Conservation (phyloP, 2,797 vertebrate species). For the Smutsia temminckii region DNA sequence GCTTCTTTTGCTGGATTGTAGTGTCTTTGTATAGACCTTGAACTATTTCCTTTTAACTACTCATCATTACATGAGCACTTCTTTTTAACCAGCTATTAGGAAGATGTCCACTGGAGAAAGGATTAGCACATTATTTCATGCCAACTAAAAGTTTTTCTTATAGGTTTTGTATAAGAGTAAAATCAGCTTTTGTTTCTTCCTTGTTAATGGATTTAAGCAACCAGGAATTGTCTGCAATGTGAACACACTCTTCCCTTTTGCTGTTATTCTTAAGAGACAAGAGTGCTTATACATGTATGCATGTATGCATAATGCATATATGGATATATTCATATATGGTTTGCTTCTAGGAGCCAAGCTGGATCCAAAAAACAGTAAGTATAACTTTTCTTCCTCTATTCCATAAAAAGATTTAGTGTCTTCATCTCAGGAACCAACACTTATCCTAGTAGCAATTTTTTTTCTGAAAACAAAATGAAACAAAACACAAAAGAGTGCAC, state of each 20-base stretch:
- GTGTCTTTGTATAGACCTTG: not conserved
- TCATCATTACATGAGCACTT: not conserved
- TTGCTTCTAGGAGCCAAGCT: not conserved
- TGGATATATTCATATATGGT: not conserved
- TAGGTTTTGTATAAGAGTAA: not conserved
- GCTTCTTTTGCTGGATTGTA: not conserved
- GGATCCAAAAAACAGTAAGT: not conserved
- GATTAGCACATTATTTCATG: not conserved
- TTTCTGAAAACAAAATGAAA: not conserved
- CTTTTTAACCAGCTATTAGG: not conserved
- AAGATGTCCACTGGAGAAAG: not conserved
- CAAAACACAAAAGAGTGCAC: not conserved
- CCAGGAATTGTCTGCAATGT: not conserved
- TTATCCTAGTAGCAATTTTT: not conserved
- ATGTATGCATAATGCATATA: not conserved
- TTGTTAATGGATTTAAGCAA: not conserved
- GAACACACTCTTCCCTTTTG: not conserved
- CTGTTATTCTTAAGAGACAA: not conserved
- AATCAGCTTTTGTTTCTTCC: not conserved
- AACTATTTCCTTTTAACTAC: not conserved
- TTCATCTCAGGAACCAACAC: not conserved
- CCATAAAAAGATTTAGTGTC: not conserved
- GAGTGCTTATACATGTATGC: not conserved
- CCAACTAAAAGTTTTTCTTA: not conserved
- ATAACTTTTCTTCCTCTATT: not conserved